phyloP scores from a whole-genome alignment of 2,113 vertebrate species.

The Channa argus region DNA sequence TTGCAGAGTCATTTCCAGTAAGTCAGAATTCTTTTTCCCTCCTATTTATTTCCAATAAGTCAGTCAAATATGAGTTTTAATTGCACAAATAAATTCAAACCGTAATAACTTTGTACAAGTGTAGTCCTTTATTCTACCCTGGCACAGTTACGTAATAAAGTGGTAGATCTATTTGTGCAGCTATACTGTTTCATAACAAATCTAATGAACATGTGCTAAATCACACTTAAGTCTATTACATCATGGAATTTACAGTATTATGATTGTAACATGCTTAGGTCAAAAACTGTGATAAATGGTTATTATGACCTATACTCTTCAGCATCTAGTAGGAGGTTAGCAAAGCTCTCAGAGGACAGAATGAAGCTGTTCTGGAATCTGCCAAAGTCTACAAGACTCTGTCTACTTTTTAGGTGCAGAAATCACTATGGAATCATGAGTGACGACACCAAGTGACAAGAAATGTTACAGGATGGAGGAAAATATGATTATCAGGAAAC shows the following conservation, averaged over 20 bases:
- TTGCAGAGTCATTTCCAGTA: slow-evolving; percentile 16
- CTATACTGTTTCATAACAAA: background rate
- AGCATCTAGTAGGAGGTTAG: slow-evolving; percentile 35
- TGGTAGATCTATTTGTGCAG: background rate
- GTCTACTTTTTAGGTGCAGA: background rate
- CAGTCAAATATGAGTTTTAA: background rate
- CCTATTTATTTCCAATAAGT: slow-evolving; percentile 23
- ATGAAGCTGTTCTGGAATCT: background rate
- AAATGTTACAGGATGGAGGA: no score
- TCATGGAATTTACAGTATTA: no score
- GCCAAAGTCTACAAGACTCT: background rate
- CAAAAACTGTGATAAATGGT: background rate
- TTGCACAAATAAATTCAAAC: no score
- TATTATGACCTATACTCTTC: background rate
- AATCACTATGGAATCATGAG: background rate
- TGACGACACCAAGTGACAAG: background rate
- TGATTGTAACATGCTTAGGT: no score
- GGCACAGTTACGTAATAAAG: background rate
- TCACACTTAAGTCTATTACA: background rate
- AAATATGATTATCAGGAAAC: no score
- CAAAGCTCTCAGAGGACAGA: slow-evolving; percentile 1
- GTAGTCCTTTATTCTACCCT: background rate
- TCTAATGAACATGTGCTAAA: no score
- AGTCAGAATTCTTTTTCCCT: slow-evolving; percentile 31
- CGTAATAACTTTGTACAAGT: no score